These are phyloP conservation scores for Drosophila longiperda DNA, from an alignment of 2,888 invertebrate species.

Conservation along the genomic window DNA sequence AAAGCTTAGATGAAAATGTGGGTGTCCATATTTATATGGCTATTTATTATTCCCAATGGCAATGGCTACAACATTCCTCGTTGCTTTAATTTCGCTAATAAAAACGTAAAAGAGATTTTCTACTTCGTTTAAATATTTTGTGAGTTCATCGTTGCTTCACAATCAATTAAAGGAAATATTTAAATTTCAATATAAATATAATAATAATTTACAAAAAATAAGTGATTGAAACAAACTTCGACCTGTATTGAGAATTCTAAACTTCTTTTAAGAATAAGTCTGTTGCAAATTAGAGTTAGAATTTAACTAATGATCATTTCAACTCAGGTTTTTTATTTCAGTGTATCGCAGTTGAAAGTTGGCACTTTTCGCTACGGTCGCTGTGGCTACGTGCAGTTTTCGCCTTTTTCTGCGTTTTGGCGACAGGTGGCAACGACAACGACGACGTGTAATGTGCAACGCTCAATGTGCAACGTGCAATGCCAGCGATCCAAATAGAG, in stretches of 20 bases:
- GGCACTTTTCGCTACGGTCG: constrained; percentile 34
- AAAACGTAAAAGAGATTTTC: not conserved
- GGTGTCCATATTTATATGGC: not conserved
- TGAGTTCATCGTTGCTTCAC: not conserved
- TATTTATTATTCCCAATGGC: not conserved
- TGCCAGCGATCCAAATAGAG: constrained; percentile 45
- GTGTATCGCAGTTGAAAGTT: constrained; percentile 53
- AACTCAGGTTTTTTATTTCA: not conserved
- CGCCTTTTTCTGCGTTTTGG: constrained; percentile 37
- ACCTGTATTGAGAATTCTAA: not conserved
- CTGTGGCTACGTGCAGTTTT: constrained; percentile 56
- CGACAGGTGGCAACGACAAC: constrained; percentile 68
- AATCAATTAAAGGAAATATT: not conserved
- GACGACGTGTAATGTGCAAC: constrained; percentile 24
- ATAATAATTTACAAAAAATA: not conserved
- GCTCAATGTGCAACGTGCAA: constrained; percentile 25
- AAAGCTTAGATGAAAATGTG: not conserved
- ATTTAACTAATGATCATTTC: not conserved
- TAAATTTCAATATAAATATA: not conserved
- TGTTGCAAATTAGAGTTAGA: not conserved
- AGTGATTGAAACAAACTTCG: not conserved
- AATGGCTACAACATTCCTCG: not conserved
- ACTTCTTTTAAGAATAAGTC: not conserved
- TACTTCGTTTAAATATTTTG: not conserved
- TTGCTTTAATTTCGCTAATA: not conserved